A percentile compares a stretch with the other conserved stretches of the same genome.
These are phyloP conservation scores for Drosophila sp. DNA, from an alignment of 1,140 invertebrate genomes.

Conservation along the genomic window DNA sequence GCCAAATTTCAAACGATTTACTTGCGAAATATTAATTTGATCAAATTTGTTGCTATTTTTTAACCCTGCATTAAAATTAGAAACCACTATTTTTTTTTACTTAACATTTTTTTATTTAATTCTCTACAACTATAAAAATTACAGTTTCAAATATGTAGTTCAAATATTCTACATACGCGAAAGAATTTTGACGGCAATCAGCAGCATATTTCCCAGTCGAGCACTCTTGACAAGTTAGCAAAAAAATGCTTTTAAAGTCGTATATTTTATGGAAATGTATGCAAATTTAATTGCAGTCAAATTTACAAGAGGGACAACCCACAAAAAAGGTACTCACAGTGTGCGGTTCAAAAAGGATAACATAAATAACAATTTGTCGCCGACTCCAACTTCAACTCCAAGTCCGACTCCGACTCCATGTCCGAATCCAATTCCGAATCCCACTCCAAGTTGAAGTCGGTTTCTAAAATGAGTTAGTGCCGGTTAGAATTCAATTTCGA, in stretches of 20 bases:
- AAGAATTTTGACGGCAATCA: constrained; percentile 1
- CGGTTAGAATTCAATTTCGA: constrained; percentile 74
- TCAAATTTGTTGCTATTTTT: too few relatives aligned
- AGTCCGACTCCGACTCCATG: neutral
- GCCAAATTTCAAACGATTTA: too few relatives aligned
- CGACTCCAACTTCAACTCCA: neutral
- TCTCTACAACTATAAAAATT: too few relatives aligned
- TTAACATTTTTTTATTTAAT: too few relatives aligned
- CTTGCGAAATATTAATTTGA: too few relatives aligned
- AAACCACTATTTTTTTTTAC: too few relatives aligned
- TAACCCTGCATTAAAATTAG: too few relatives aligned
- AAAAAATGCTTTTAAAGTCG: constrained; percentile 47
- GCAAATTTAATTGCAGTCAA: constrained; percentile 81
- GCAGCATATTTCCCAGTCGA: neutral
- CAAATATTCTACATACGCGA: too few relatives aligned
- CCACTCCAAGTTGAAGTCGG: constrained; percentile 6
- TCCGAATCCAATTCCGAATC: neutral
- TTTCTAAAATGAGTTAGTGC: constrained; percentile 72
- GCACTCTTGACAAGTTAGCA: neutral
- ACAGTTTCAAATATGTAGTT: too few relatives aligned
- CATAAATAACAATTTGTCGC: constrained; percentile 80
- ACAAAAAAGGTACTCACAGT: constrained; percentile 28
- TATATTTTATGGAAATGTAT: constrained; percentile 77
- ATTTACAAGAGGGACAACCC: constrained; percentile 57
- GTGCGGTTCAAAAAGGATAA: constrained; percentile 49